Conservation (phyloP, 2,113 vertebrate genomes). For the Ia io region DNA sequence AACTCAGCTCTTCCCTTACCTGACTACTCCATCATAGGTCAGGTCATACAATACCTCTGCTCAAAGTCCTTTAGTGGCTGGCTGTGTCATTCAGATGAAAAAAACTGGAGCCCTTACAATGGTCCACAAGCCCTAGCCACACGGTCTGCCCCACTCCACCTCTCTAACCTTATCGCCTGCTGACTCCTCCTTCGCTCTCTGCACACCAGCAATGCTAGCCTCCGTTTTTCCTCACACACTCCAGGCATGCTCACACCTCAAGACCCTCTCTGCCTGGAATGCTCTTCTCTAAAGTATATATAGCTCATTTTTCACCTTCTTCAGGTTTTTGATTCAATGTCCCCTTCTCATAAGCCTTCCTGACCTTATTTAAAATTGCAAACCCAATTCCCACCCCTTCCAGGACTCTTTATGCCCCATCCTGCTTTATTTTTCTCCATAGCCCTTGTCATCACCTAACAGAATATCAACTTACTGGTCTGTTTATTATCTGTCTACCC, state of each 20-base stretch:
- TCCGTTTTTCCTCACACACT: not conserved
- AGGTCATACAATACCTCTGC: not conserved
- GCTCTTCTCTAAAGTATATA: not conserved
- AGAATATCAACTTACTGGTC: not conserved
- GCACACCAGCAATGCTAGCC: not conserved
- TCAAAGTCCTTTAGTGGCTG: not conserved
- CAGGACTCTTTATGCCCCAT: not conserved
- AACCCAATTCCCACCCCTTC: not conserved
- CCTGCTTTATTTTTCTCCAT: not conserved
- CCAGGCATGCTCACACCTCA: not conserved
- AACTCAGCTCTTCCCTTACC: not conserved
- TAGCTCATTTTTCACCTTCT: not conserved
- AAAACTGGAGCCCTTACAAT: not conserved
- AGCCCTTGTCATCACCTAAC: not conserved
- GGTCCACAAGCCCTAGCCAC: not conserved
- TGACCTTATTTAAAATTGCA: not conserved
- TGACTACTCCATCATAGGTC: not conserved
- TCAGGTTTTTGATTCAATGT: not conserved
- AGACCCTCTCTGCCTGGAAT: not conserved
- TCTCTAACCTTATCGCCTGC: not conserved
- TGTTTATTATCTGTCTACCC: not conserved
- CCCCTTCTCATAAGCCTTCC: not conserved
- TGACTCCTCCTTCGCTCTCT: not conserved
- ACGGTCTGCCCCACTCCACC: too few species aligned
- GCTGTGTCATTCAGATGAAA: not conserved